Evolutionary conservation across 2,113 vertebrate genomes (phyloP).

Genomic region (Reinhardtius hippoglossoides): DNA sequence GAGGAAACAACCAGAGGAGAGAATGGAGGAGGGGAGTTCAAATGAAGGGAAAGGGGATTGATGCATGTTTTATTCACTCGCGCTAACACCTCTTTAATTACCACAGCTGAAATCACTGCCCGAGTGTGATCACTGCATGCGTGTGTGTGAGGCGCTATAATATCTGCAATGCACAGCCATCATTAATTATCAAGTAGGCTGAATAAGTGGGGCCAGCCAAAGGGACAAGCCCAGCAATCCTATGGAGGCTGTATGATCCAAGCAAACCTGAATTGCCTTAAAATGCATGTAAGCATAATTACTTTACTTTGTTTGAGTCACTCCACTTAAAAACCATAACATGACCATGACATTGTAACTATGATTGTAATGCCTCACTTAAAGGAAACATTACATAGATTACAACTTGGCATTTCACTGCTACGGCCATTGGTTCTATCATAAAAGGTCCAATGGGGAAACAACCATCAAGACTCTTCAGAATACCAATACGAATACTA

Average conservation of each 20-base stretch:
- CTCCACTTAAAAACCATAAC: neutral
- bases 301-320: neutral
- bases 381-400: neutral
- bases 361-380: too few relatives aligned
- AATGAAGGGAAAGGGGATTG: conserved; percentile 44
- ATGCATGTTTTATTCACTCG: conserved; percentile 70
- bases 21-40: conserved; percentile 45
- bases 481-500: too few relatives aligned
- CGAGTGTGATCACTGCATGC: conserved; percentile 28
- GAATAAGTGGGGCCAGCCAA: conserved; percentile 13
- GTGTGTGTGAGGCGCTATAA: conserved; percentile 22
- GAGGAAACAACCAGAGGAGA: conserved; percentile 5
- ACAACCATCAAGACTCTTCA: too few relatives aligned
- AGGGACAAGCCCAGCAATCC: neutral
- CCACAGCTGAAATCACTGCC: conserved; percentile 35
- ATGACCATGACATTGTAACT: too few relatives aligned
- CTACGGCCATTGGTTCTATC: too few relatives aligned
- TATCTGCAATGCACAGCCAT: conserved; percentile 25
- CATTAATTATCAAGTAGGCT: conserved; percentile 47
- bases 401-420: too few relatives aligned
- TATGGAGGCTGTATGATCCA: neutral
- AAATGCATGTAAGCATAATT: neutral
- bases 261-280: neutral
- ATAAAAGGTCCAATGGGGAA: too few relatives aligned
- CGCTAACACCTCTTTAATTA: conserved; percentile 66